Conservation (phyloP, 2,113 vertebrate genomes). For the Perognathus longimembris region DNA sequence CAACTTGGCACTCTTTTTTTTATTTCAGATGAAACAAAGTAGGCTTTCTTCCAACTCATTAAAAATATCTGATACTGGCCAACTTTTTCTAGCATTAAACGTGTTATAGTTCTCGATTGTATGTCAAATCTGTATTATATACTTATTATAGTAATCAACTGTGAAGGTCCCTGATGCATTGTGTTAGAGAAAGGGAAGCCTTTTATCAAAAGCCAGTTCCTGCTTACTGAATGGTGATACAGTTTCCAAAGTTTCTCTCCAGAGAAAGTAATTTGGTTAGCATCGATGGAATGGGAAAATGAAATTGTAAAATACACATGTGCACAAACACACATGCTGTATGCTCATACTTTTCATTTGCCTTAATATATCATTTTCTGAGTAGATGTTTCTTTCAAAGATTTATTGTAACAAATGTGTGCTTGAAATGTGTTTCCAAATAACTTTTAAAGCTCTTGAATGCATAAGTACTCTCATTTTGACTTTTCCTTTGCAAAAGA, state of each 20-base stretch:
- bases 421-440: background rate
- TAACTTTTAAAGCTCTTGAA: constrained; percentile 30
- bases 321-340: background rate
- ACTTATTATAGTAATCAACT: constrained; percentile 85
- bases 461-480: background rate
- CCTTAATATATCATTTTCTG: background rate
- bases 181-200: constrained; percentile 84
- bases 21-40: no score
- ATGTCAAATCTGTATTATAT: constrained; percentile 82
- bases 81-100: constrained; percentile 78
- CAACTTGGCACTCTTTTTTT: no score
- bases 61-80: constrained; percentile 35
- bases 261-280: constrained; percentile 73
- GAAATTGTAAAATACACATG: constrained; percentile 57
- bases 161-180: constrained; percentile 85
- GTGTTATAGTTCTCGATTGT: constrained; percentile 79
- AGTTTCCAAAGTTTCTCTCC: constrained; percentile 81
- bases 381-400: background rate
- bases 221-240: constrained; percentile 86
- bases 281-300: constrained; percentile 67
- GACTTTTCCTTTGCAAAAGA: constrained; percentile 31
- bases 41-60: no score
- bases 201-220: constrained; percentile 88
- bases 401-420: background rate
- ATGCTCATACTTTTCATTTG: background rate